These are phyloP conservation scores for Diplodus puntazzo DNA, from an alignment of 2,797 vertebrate genomes.

Conservation along the genomic window DNA sequence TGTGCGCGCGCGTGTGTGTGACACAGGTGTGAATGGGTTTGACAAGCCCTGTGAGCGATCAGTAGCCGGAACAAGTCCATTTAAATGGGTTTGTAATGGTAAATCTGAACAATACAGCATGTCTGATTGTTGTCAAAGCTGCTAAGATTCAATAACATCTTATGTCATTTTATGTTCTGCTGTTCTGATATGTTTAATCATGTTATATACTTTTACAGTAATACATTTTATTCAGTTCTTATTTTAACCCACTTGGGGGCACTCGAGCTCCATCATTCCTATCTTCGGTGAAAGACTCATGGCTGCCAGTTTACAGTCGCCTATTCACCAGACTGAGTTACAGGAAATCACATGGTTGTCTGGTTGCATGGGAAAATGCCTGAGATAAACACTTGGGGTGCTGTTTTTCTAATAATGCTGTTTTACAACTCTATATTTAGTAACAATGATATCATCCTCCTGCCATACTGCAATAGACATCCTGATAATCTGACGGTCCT, in stretches of 20 bases:
- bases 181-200: background rate
- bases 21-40: too few species aligned
- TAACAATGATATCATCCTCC: background rate
- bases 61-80: too few species aligned
- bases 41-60: too few species aligned
- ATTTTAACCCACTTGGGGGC: constrained; percentile 38
- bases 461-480: background rate
- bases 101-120: too few species aligned
- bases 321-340: constrained; percentile 20
- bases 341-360: constrained; percentile 49
- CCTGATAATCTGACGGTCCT: rapidly evolving
- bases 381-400: background rate
- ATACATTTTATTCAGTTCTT: background rate
- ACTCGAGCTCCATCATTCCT: background rate
- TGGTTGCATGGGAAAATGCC: background rate
- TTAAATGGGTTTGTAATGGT: too few species aligned
- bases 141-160: too few species aligned
- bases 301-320: background rate
- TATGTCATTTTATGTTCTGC: background rate
- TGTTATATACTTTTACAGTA: too few species aligned
- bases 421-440: background rate
- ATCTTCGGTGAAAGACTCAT: background rate
- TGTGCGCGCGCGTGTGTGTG: too few species aligned
- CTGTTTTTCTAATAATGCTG: constrained; percentile 19
- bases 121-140: too few species aligned